Evolutionary conservation across 2,113 vertebrate genomes (phyloP).

Genomic region (Falco punctatus): DNA sequence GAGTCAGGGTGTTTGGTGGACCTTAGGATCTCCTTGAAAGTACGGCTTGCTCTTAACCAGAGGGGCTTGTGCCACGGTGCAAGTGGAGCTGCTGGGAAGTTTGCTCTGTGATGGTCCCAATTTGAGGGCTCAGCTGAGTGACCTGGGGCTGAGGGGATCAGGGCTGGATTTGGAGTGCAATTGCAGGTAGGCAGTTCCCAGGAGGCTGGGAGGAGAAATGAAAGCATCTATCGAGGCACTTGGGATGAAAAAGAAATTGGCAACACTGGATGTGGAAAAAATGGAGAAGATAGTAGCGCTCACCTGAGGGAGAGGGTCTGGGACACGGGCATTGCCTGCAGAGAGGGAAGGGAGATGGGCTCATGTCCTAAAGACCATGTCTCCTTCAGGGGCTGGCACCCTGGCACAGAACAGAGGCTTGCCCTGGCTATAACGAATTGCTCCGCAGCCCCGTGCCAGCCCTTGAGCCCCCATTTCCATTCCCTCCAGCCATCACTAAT

Average conservation of each 20-base stretch:
- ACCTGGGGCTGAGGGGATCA: neutral
- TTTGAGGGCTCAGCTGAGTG: neutral
- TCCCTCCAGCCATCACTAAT: neutral
- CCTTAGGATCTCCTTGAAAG: neutral
- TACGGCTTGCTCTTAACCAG: neutral
- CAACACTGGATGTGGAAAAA: neutral
- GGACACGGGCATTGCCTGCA: accelerated
- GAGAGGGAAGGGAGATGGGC: neutral
- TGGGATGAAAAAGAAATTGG: neutral
- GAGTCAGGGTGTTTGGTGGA: neutral
- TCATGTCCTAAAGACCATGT: accelerated
- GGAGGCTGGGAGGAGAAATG: neutral
- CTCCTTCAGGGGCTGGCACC: neutral
- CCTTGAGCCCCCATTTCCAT: neutral
- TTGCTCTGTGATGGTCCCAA: neutral
- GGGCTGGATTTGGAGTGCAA: neutral
- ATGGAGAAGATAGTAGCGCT: neutral
- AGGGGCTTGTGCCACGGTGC: neutral
- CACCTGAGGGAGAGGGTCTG: neutral
- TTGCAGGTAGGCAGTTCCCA: neutral
- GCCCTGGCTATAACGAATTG: neutral
- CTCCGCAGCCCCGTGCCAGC: no score
- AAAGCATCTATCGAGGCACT: neutral
- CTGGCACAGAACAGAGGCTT: neutral
- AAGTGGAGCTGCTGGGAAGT: neutral